Base-by-base conservation (phyloP, 2,797 vertebrate species). In the Eulemur rubriventer region DNA sequence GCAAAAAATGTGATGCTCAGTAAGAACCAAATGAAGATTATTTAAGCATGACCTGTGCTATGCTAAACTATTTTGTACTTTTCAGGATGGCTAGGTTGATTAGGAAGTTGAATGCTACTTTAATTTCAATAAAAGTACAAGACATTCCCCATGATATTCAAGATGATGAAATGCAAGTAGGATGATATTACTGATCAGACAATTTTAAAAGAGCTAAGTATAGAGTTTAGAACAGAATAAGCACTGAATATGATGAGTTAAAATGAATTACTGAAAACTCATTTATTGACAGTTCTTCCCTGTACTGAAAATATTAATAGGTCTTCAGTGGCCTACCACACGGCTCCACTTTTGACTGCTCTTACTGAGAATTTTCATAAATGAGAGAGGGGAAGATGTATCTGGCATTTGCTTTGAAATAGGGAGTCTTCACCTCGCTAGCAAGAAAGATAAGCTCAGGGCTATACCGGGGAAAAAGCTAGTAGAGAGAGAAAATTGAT, bases 211-310 rank as follows among this genome's bases (percentile, higher is more conserved):
- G 55, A 85, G 35, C 6, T 41, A 63, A 81, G 67, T 17, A 35
- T 41, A 81, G 61, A 63, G 81, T 89, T 97, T 46, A 70, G n/a
- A 97, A 85, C 50, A 88, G 35, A 90, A 59, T 55, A 79, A 81
- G 61, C n/a, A 84, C 10, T 55, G 28, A 33, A 84, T 88, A 82
- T 72, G 75, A 87, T 55, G 59, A 38, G 8, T 28, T 92, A 35
- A 48, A 90, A 0, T 28, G 84, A 92, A 61, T 84, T 72, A 75
- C 48, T 91, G 10, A 84, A 91, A 96, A 67, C 33, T 78, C 59
- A 76, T 20, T 91, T 75, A 82, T 7, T 73, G 73, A 75, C 20
- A 75, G 26, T 17, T 85, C 30, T 63, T 78, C 41, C 20, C 55
- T n/a, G 52, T 30, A 33, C 26, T 78, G 20, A 94, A 96, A 48